phyloP scores from a whole-genome alignment of 1,140 invertebrate species.

The Dolichoris vasculosae region DNA sequence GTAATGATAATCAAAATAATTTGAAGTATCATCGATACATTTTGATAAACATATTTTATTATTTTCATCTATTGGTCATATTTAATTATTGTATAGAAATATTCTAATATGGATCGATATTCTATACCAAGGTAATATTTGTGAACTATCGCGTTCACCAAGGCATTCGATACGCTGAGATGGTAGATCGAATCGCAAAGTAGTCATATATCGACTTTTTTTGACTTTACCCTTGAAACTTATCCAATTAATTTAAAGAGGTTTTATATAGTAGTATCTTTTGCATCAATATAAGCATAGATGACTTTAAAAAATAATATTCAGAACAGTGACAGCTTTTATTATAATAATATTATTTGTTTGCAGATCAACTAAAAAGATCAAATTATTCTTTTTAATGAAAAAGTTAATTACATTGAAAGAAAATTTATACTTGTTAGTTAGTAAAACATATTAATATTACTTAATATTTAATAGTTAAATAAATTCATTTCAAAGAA shows the following conservation, averaged over 20 bases:
- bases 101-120: too few species aligned
- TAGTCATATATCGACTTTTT: constrained; percentile 16
- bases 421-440: not conserved
- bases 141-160: not conserved
- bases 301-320: not conserved
- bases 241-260: constrained; percentile 40
- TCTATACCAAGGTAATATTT: not conserved
- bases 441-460: too few species aligned
- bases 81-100: not conserved
- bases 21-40: constrained; percentile 5
- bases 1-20: not conserved
- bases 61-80: constrained; percentile 9
- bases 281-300: not conserved
- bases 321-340: not conserved
- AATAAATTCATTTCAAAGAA: not conserved
- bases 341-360: not conserved
- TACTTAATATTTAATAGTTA: too few species aligned
- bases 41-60: constrained; percentile 28
- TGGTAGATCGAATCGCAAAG: constrained; percentile 20
- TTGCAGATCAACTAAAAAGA: not conserved
- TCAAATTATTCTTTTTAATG: not conserved
- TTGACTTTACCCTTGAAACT: constrained; percentile 24
- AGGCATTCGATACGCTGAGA: not conserved
- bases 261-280: not conserved
- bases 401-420: not conserved